Percentiles rank a stretch among this genome's conserved stretches.
Evolutionary conservation across 2,888 invertebrate species (phyloP).

Genomic region (Mamestra brassicae): DNA sequence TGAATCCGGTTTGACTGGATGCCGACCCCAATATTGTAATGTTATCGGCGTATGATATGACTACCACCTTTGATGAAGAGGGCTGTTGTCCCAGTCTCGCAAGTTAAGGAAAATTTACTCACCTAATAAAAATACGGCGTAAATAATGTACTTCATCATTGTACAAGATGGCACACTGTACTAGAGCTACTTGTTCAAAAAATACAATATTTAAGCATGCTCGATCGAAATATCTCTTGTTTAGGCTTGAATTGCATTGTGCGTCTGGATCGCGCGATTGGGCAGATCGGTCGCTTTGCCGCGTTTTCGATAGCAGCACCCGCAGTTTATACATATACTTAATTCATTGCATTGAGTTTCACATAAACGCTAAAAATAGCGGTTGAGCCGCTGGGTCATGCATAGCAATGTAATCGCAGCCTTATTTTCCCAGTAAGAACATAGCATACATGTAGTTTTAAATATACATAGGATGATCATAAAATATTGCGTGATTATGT

Average conservation of each 20-base stretch:
- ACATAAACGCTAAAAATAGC: background rate
- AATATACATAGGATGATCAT: background rate
- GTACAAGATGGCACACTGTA: background rate
- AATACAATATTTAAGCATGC: slow-evolving; percentile 23
- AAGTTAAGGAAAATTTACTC: slow-evolving; percentile 4
- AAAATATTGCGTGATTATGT: background rate
- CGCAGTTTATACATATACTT: too few species aligned
- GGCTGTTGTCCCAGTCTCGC: too few species aligned
- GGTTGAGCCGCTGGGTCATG: background rate
- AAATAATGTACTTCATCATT: slow-evolving; percentile 29
- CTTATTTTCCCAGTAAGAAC: background rate
- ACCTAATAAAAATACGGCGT: slow-evolving; percentile 29
- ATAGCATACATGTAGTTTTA: background rate
- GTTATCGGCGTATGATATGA: too few species aligned
- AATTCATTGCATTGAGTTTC: background rate
- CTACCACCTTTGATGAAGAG: too few species aligned
- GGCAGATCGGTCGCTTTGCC: background rate
- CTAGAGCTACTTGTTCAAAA: background rate
- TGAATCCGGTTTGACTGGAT: too few species aligned
- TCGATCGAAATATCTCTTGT: background rate
- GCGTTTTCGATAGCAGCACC: background rate
- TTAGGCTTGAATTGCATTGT: background rate
- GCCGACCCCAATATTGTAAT: too few species aligned
- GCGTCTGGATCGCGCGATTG: background rate
- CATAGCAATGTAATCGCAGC: background rate